These are phyloP conservation scores for Brassicogethes aeneus DNA, from an alignment of 2,888 invertebrate genomes.

Conservation along the genomic window DNA sequence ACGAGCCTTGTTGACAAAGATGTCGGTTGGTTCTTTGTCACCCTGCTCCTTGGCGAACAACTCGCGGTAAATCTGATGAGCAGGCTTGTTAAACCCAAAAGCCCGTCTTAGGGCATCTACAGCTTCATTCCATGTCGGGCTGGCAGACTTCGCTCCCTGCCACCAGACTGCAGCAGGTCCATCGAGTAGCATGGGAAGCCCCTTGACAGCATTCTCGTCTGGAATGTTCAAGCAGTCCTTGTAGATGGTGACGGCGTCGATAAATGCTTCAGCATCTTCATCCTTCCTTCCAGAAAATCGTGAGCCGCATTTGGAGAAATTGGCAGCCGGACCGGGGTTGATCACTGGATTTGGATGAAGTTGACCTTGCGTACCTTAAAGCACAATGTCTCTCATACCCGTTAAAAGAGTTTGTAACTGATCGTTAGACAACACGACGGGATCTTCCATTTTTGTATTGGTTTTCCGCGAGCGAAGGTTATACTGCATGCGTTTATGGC, in stretches of 20 bases:
- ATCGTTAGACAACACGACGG: neutral
- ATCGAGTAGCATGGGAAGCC: constrained; percentile 20
- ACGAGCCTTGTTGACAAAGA: no score
- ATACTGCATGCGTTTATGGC: no score
- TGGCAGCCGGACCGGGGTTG: constrained; percentile 4
- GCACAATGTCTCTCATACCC: neutral
- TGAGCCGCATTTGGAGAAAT: constrained; percentile 13
- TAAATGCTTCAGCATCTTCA: constrained; percentile 18
- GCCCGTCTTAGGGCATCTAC: constrained; percentile 11
- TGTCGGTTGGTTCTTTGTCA: constrained; percentile 8
- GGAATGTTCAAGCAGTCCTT: constrained; percentile 19
- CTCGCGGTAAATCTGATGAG: constrained; percentile 12
- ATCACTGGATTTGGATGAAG: neutral
- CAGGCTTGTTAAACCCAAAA: constrained; percentile 13
- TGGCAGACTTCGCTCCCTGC: constrained; percentile 14
- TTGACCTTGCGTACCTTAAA: no score
- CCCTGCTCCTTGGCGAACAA: constrained; percentile 10
- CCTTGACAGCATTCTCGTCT: constrained; percentile 16
- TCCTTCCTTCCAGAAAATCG: constrained; percentile 12
- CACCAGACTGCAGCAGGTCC: constrained; percentile 18
- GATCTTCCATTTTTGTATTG: no score
- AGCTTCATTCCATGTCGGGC: constrained; percentile 13
- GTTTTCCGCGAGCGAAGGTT: no score
- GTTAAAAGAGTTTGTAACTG: neutral
- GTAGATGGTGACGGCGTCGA: constrained; percentile 16